Conservation (phyloP, 2,888 invertebrate species). For the Pristionchus fissidentatus region DNA sequence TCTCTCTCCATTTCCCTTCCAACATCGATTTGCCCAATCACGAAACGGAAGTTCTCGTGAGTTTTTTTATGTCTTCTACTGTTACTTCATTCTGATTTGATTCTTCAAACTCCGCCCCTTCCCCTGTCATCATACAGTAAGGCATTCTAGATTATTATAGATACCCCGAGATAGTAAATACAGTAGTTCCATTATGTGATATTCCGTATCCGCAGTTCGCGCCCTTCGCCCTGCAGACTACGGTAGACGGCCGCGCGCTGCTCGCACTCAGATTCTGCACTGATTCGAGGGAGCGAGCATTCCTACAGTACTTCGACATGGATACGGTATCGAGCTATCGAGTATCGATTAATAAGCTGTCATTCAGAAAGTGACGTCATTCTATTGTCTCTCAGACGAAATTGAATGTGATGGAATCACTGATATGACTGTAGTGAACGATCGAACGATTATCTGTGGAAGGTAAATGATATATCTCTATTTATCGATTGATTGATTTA, state of each 20-base stretch:
- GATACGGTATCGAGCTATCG: conserved; percentile 12
- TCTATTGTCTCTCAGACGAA: neutral
- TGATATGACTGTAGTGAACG: conserved; percentile 3
- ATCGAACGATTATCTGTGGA: conserved; percentile 25
- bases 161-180: neutral
- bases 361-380: neutral
- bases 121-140: neutral
- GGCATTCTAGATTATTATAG: neutral
- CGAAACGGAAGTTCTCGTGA: neutral
- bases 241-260: conserved; percentile 8
- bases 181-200: neutral
- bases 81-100: neutral
- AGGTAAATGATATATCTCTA: neutral
- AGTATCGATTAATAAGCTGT: neutral
- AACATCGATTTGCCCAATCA: conserved; percentile 1
- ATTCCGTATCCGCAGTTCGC: neutral
- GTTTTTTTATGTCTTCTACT: neutral
- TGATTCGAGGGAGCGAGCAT: conserved; percentile 8
- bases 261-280: conserved; percentile 20
- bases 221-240: neutral
- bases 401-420: neutral
- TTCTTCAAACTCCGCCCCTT: neutral
- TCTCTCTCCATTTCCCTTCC: neutral
- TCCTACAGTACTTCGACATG: conserved; percentile 21
- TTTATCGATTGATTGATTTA: neutral